Evolutionary conservation across 2,113 vertebrate species (phyloP).

Genomic region (Pampusana beccarii): DNA sequence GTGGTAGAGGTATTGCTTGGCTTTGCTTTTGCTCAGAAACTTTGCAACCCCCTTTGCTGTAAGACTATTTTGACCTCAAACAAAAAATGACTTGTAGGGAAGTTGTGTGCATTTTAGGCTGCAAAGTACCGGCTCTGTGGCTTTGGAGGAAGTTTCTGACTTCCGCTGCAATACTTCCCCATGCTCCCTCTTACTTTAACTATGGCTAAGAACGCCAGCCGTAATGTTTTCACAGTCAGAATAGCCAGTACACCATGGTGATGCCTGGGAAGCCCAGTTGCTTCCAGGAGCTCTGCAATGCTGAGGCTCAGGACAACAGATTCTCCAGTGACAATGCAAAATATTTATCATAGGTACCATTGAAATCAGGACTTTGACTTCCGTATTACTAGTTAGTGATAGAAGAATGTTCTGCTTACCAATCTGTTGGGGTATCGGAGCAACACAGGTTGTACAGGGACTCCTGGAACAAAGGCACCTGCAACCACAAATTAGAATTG

Average conservation of each 20-base stretch:
- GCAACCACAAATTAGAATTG: constrained; percentile 17
- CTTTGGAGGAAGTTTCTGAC: constrained; percentile 19
- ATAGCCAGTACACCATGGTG: neutral
- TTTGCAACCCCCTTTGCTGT: neutral
- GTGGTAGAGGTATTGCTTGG: neutral
- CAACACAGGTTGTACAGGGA: constrained; percentile 92
- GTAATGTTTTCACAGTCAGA: neutral
- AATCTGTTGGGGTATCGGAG: constrained; percentile 91
- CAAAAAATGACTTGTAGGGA: neutral
- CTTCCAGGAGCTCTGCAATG: neutral
- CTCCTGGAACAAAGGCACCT: constrained; percentile 93
- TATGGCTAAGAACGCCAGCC: neutral
- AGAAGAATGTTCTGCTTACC: constrained; percentile 74
- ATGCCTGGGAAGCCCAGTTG: neutral
- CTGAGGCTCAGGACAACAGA: neutral
- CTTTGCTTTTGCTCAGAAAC: neutral
- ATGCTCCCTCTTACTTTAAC: neutral
- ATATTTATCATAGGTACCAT: neutral
- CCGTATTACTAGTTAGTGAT: neutral
- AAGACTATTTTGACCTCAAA: neutral
- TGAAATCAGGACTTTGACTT: neutral
- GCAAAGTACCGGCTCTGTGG: neutral
- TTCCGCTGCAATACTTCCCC: neutral
- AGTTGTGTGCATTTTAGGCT: neutral
- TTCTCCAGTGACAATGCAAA: neutral